Conservation (phyloP, 2,113 vertebrate genomes). For the Choloepus hoffmanni region DNA sequence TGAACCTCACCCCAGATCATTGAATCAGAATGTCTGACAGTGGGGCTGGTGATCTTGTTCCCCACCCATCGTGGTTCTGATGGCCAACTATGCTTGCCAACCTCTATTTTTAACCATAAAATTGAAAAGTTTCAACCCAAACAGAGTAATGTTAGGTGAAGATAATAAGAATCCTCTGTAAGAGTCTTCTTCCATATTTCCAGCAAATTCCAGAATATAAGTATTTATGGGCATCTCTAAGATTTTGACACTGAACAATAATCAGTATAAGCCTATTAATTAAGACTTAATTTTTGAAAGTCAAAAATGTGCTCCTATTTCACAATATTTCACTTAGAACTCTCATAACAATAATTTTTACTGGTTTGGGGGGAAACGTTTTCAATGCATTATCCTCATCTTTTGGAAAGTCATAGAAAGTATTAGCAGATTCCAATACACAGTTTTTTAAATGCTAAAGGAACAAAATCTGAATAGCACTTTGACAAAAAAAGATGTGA, state of each 20-base stretch:
- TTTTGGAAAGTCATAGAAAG: conserved; percentile 62
- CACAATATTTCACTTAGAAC: neutral
- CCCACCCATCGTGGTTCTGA: neutral
- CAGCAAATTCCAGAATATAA: conserved; percentile 38
- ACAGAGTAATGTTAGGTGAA: conserved; percentile 12
- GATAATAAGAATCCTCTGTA: neutral
- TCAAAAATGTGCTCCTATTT: neutral
- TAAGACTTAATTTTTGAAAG: conserved; percentile 46
- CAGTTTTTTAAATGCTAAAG: conserved; percentile 47
- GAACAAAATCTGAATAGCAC: conserved; percentile 66
- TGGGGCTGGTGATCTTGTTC: neutral
- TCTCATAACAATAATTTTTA: conserved; percentile 66
- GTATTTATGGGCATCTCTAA: neutral
- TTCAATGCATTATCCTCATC: conserved; percentile 57
- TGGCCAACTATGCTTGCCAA: neutral
- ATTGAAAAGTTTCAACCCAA: neutral
- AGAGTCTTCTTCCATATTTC: conserved; percentile 5
- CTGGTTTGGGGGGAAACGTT: neutral
- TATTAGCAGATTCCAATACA: conserved; percentile 67
- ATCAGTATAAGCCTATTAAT: conserved; percentile 34
- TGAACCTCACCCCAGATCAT: neutral
- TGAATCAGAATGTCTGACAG: conserved; percentile 3
- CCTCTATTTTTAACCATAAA: neutral
- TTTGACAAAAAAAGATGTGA: conserved; percentile 63
- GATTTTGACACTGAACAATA: conserved; percentile 24